These are phyloP conservation scores for Benitochromis conjunctus DNA, from an alignment of 2,113 vertebrate genomes.

Conservation along the genomic window DNA sequence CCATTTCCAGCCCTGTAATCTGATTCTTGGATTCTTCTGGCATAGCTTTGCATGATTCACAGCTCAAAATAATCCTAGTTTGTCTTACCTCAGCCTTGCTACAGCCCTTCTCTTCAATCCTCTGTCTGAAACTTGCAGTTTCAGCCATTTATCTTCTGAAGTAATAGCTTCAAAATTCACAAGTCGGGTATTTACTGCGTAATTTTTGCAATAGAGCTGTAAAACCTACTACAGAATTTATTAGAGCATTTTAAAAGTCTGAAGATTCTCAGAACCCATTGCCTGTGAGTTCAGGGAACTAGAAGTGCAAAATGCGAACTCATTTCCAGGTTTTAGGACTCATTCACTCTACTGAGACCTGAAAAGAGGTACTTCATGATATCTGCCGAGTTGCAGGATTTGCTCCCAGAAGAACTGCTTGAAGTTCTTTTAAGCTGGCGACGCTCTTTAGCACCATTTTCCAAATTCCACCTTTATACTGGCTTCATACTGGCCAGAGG, in stretches of 20 bases:
- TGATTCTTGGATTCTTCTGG: neutral
- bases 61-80: neutral
- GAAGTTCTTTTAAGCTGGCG: accelerated
- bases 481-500: accelerated
- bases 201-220: neutral
- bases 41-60: neutral
- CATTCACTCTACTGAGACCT: neutral
- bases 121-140: accelerated
- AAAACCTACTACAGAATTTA: accelerated
- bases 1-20: neutral
- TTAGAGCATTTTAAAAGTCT: neutral
- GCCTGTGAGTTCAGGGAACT: accelerated
- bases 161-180: accelerated
- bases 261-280: accelerated
- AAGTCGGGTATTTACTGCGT: accelerated
- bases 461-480: neutral
- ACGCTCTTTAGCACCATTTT: neutral
- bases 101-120: neutral
- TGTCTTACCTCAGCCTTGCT: neutral
- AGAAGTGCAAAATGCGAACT: neutral
- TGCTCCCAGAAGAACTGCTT: neutral
- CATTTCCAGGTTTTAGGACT: neutral
- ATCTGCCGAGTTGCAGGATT: neutral
- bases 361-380: neutral
- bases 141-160: neutral